phyloP scores from a whole-genome alignment of 2,888 invertebrate genomes.

The Agrochola lychnidis region DNA sequence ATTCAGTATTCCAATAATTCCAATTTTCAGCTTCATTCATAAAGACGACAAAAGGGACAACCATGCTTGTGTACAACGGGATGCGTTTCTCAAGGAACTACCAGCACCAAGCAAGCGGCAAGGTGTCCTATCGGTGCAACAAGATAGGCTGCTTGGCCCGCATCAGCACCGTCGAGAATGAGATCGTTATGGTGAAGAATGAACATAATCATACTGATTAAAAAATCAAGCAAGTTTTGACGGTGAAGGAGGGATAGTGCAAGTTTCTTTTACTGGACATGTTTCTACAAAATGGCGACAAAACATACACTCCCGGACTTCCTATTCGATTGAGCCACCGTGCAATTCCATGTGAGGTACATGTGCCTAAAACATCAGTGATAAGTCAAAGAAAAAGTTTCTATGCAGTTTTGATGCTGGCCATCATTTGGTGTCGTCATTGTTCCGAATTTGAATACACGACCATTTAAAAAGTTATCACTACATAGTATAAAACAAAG shows the following conservation, averaged over 20 bases:
- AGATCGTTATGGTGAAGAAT: slow-evolving; percentile 72
- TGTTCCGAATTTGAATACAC: neutral
- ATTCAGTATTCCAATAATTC: slow-evolving; percentile 18
- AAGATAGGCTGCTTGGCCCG: slow-evolving; percentile 77
- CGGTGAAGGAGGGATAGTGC: neutral
- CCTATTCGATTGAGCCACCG: neutral
- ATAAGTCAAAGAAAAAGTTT: neutral
- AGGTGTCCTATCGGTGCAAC: slow-evolving; percentile 80
- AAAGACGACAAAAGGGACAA: slow-evolving; percentile 72
- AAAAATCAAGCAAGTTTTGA: too few relatives aligned
- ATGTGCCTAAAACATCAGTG: neutral
- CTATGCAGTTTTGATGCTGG: neutral
- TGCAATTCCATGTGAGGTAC: too few relatives aligned
- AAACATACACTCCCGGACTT: neutral
- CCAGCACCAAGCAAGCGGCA: slow-evolving; percentile 72
- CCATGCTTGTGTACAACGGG: slow-evolving; percentile 72
- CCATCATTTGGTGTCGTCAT: neutral
- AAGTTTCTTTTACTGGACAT: neutral
- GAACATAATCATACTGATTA: slow-evolving; percentile 71
- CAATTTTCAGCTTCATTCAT: slow-evolving; percentile 69
- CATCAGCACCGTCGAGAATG: slow-evolving; percentile 71
- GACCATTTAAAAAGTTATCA: neutral
- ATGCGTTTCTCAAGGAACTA: slow-evolving; percentile 78
- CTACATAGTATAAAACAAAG: too few relatives aligned
- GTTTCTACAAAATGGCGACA: neutral